These are phyloP conservation scores for Drosophila meridiana DNA, from an alignment of 2,888 invertebrate genomes.

Conservation along the genomic window DNA sequence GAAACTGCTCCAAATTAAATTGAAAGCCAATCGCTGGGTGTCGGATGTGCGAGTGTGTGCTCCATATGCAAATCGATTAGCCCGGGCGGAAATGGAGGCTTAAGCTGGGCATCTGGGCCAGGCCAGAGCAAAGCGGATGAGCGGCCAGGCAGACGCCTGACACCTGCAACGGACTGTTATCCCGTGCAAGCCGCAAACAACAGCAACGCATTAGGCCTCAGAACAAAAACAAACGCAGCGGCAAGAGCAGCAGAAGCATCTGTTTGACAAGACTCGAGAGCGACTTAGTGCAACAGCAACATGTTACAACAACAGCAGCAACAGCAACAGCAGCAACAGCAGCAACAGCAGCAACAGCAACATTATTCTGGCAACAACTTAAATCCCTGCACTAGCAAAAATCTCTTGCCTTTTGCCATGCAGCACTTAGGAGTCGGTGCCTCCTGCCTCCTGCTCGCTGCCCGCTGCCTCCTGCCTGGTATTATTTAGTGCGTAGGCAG, in stretches of 20 bases:
- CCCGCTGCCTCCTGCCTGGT: conserved; percentile 26
- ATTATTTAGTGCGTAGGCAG: conserved; percentile 79
- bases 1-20: conserved; percentile 32
- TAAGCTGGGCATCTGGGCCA: conserved; percentile 31
- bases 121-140: conserved; percentile 24
- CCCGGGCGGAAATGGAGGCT: conserved; percentile 47
- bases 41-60: conserved; percentile 30
- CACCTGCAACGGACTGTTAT: conserved; percentile 61
- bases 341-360: conserved; percentile 34
- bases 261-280: conserved; percentile 55
- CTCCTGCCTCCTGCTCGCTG: conserved; percentile 3
- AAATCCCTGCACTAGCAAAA: conserved; percentile 45
- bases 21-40: conserved; percentile 36
- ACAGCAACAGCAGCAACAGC: conserved; percentile 39
- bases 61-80: conserved; percentile 68
- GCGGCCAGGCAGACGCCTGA: conserved; percentile 6
- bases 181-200: conserved; percentile 76
- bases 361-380: conserved; percentile 51
- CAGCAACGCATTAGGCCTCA: conserved; percentile 67
- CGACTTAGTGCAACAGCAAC: conserved; percentile 54
- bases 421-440: conserved; percentile 35
- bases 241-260: conserved; percentile 28
- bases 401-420: conserved; percentile 40
- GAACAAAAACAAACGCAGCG: conserved; percentile 56
- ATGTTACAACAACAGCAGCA: conserved; percentile 35